These are phyloP conservation scores for Pyrrhia umbra DNA, from an alignment of 2,888 invertebrate genomes.

Conservation along the genomic window DNA sequence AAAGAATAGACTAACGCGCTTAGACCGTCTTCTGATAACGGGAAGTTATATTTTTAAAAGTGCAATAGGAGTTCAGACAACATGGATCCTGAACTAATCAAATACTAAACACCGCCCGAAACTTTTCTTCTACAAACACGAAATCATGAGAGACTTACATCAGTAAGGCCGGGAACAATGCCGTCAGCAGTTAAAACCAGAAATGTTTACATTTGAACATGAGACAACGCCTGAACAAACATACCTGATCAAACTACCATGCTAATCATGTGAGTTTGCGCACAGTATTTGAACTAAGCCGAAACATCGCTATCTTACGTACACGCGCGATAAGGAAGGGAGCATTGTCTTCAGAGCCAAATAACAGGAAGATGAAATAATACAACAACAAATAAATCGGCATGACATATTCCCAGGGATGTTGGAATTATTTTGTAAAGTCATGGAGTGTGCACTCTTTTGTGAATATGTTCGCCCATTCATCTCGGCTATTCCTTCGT, in stretches of 20 bases:
- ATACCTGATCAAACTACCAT: constrained; percentile 44
- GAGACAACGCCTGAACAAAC: constrained; percentile 49
- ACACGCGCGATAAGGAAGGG: constrained; percentile 29
- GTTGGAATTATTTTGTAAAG: constrained; percentile 18
- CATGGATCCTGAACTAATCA: too few relatives aligned
- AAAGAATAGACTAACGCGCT: too few relatives aligned
- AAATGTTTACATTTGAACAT: constrained; percentile 46
- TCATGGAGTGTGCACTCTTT: constrained; percentile 23
- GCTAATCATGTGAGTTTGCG: constrained; percentile 41
- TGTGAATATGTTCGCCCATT: constrained; percentile 20
- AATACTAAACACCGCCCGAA: too few relatives aligned
- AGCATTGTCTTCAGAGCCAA: constrained; percentile 21
- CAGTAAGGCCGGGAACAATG: constrained; percentile 4
- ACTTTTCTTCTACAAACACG: too few relatives aligned
- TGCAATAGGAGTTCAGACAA: too few relatives aligned
- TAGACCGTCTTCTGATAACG: too few relatives aligned
- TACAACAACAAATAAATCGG: constrained; percentile 5
- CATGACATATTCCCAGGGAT: constrained; percentile 1
- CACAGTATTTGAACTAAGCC: constrained; percentile 40
- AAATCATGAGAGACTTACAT: constrained; percentile 2
- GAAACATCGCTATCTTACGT: constrained; percentile 27
- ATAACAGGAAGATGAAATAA: background rate
- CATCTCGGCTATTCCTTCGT: constrained; percentile 4
- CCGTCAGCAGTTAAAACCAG: constrained; percentile 22
- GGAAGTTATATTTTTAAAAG: too few relatives aligned